phyloP scores from a whole-genome alignment of 2,888 invertebrate genomes.

The Apomyelois bistriatella region DNA sequence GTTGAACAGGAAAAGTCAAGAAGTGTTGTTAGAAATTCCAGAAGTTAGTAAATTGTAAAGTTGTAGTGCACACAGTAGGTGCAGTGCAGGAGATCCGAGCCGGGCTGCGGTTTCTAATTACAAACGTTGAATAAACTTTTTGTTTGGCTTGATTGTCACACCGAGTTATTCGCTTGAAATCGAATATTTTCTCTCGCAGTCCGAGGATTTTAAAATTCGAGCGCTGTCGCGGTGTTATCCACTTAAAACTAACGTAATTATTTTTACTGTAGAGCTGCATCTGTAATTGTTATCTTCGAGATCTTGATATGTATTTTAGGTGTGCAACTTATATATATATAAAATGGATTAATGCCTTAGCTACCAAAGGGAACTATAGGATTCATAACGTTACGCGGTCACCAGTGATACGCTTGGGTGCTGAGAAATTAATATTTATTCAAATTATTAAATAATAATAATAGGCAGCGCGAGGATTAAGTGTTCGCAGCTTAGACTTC shows the following conservation, averaged over 20 bases:
- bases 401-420: no score
- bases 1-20: conserved; percentile 6
- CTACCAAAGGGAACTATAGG: no score
- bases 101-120: conserved; percentile 57
- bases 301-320: neutral
- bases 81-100: conserved; percentile 26
- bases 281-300: neutral
- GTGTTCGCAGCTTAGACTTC: neutral
- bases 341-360: no score
- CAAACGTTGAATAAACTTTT: conserved; percentile 66
- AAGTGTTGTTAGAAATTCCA: conserved; percentile 15
- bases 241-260: conserved; percentile 3
- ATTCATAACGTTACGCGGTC: no score
- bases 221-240: conserved; percentile 18
- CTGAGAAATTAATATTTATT: no score
- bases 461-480: neutral
- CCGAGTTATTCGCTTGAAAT: conserved; percentile 62
- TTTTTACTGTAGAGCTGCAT: conserved; percentile 2
- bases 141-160: conserved; percentile 62
- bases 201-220: conserved; percentile 40
- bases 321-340: no score
- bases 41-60: conserved; percentile 28
- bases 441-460: no score
- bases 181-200: conserved; percentile 51
- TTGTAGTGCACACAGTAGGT: conserved; percentile 37